phyloP scores from a whole-genome alignment of 1,140 invertebrate genomes.

The Psix sp. region DNA sequence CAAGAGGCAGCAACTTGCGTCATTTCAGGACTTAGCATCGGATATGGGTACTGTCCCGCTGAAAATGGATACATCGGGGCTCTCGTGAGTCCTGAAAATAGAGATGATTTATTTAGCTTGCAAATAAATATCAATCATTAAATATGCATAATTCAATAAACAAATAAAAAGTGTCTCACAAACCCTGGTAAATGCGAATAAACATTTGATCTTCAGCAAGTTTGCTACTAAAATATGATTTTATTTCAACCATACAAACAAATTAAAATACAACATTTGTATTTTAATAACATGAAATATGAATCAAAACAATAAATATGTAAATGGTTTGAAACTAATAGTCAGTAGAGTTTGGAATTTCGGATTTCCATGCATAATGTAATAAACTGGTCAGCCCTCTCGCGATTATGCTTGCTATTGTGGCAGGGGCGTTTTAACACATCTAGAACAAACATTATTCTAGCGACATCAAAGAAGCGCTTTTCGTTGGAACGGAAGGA shows the following conservation, averaged over 20 bases:
- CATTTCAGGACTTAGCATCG: constrained; percentile 96
- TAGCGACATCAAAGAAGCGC: constrained; percentile 62
- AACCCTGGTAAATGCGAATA: too few relatives aligned
- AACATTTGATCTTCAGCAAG: too few relatives aligned
- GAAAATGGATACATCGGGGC: constrained; percentile 93
- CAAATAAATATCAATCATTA: too few relatives aligned
- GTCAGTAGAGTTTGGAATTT: constrained; percentile 29
- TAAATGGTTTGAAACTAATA: constrained; percentile 45
- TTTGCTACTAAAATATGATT: too few relatives aligned
- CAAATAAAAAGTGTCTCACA: too few relatives aligned
- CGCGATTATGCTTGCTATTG: constrained; percentile 54
- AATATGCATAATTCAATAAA: too few relatives aligned
- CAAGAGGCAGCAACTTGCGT: constrained; percentile 94
- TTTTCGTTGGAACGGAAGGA: constrained; percentile 59
- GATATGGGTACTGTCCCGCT: constrained; percentile 93
- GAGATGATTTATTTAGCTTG: constrained; percentile 24
- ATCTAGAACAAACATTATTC: constrained; percentile 66
- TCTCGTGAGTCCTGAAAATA: constrained; percentile 87
- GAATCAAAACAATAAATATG: constrained; percentile 32
- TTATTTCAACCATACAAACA: too few relatives aligned
- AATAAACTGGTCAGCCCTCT: constrained; percentile 35
- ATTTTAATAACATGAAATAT: neutral
- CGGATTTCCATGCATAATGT: constrained; percentile 52
- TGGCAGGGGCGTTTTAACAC: constrained; percentile 59
- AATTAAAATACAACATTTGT: constrained; percentile 7